Conservation (phyloP, 2,888 invertebrate genomes). For the Dilophus febrilis region DNA sequence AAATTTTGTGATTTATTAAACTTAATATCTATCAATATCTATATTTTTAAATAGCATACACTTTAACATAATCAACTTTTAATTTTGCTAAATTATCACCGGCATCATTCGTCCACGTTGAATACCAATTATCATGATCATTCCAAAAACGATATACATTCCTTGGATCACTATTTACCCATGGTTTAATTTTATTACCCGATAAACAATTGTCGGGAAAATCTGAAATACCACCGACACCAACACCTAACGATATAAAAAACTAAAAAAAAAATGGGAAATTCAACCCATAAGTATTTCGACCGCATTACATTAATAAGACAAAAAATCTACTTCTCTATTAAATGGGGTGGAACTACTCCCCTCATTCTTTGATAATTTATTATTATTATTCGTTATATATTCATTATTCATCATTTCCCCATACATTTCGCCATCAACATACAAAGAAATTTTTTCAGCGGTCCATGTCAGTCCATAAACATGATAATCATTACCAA, state of each 20-base stretch:
- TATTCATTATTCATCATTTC: too few species aligned
- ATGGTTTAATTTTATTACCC: conserved; percentile 41
- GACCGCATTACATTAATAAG: too few species aligned
- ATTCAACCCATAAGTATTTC: too few species aligned
- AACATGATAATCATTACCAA: conserved; percentile 44
- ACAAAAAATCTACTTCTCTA: conserved; percentile 36
- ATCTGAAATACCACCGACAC: conserved; percentile 56
- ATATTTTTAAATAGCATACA: conserved; percentile 20
- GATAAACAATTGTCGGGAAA: conserved; percentile 40
- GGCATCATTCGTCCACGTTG: conserved; percentile 49
- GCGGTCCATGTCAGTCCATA: conserved; percentile 48
- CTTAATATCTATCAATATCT: too few species aligned
- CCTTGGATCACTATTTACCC: conserved; percentile 45
- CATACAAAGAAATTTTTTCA: conserved; percentile 19
- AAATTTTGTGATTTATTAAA: too few species aligned
- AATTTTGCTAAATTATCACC: conserved; percentile 28
- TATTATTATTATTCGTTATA: too few species aligned
- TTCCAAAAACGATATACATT: conserved; percentile 53
- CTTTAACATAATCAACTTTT: conserved; percentile 22
- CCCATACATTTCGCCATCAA: conserved; percentile 41
- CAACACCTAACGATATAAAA: conserved; percentile 57
- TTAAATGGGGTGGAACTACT: conserved; percentile 53
- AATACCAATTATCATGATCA: conserved; percentile 37
- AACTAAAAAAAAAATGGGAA: conserved; percentile 32
- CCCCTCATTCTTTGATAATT: conserved; percentile 31